phyloP scores from a whole-genome alignment of 2,888 invertebrate species.

The Napeogenes inachia region DNA sequence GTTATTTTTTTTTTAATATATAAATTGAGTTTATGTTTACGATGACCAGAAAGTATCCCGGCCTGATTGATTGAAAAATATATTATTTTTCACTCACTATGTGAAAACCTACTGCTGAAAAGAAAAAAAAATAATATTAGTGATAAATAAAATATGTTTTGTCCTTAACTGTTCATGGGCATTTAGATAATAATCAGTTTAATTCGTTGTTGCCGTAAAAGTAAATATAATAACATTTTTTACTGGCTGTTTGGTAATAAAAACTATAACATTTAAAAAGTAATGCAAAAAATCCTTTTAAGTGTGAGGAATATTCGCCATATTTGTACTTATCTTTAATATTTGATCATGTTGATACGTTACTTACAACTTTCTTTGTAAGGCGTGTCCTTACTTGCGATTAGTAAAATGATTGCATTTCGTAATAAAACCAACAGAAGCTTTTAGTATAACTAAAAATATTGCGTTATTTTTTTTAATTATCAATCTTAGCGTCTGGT shows the following conservation, averaged over 20 bases:
- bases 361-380: slow-evolving; percentile 8
- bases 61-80: no score
- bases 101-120: no score
- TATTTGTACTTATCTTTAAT: not conserved
- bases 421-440: slow-evolving; percentile 4
- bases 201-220: no score
- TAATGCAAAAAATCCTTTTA: not conserved
- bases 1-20: no score
- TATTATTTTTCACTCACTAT: no score
- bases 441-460: not conserved
- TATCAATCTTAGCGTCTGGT: slow-evolving; percentile 1
- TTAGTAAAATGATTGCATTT: slow-evolving; percentile 11
- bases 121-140: no score
- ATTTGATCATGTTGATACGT: slow-evolving; percentile 1
- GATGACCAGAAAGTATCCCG: no score
- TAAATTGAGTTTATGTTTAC: no score
- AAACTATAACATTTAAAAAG: not conserved
- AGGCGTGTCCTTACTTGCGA: slow-evolving; percentile 7
- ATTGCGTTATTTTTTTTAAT: not conserved
- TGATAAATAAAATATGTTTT: no score
- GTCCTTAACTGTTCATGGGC: no score
- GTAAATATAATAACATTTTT: no score
- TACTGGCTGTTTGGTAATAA: not conserved
- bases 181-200: no score
- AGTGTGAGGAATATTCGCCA: slow-evolving; percentile 1